phyloP scores from a whole-genome alignment of 2,113 vertebrate species.

The Dolichallabes microphthalmus region DNA sequence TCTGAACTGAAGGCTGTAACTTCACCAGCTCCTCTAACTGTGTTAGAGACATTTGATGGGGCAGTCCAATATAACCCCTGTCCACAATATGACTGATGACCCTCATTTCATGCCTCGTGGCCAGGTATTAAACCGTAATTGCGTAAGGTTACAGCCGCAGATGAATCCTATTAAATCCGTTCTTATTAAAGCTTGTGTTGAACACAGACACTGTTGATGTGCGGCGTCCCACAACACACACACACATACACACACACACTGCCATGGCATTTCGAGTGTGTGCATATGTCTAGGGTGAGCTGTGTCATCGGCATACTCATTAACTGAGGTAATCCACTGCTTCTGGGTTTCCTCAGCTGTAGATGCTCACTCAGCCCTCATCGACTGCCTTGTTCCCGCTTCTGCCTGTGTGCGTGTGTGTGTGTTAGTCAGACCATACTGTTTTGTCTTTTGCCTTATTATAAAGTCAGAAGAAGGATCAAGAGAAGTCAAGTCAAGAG shows the following conservation, averaged over 20 bases:
- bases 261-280: slow-evolving; percentile 9
- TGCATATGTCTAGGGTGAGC: neutral
- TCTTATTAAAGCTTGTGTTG: neutral
- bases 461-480: too few relatives aligned
- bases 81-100: neutral
- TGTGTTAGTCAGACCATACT: neutral
- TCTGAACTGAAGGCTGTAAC: neutral
- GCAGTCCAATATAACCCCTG: slow-evolving; percentile 34
- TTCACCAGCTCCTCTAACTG: neutral
- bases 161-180: neutral
- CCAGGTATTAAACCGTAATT: neutral
- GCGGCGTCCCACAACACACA: neutral
- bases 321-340: slow-evolving; percentile 37
- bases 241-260: too few relatives aligned
- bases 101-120: slow-evolving; percentile 18
- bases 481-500: too few relatives aligned
- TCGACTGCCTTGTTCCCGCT: neutral
- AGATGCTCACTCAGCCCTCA: neutral
- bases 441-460: neutral
- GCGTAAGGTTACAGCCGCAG: neutral
- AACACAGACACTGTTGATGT: neutral
- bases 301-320: slow-evolving; percentile 11
- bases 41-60: too few relatives aligned
- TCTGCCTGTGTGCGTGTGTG: neutral
- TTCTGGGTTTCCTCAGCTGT: slow-evolving; percentile 22